Conservation (phyloP, 2,797 vertebrate genomes). For the Florisuga fusca region DNA sequence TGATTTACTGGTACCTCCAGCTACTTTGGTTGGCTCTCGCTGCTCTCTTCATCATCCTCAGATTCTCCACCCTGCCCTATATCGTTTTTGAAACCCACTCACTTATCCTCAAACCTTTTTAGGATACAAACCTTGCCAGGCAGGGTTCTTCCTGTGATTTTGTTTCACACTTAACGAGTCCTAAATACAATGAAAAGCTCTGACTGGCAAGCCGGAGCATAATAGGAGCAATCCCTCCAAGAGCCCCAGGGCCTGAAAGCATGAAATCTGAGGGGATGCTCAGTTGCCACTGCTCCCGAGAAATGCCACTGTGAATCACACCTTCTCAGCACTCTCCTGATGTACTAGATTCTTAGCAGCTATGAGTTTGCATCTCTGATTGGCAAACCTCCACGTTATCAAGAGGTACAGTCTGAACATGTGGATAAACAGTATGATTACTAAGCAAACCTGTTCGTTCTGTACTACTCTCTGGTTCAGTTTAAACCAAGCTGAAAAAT, state of each 20-base stretch:
- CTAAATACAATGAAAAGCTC: not conserved
- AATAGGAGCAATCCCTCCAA: not conserved
- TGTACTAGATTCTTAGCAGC: not conserved
- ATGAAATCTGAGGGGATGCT: not conserved
- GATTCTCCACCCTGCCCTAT: not conserved
- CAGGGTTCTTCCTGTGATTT: not conserved
- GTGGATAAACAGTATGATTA: not conserved
- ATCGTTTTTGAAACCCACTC: not conserved
- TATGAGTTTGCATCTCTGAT: not conserved
- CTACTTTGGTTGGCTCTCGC: not conserved
- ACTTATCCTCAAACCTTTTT: not conserved
- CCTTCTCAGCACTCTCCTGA: not conserved
- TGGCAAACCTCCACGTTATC: not conserved
- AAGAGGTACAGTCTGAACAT: not conserved
- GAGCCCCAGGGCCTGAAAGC: not conserved
- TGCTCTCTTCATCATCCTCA: not conserved
- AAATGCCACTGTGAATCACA: not conserved
- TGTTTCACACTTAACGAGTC: not conserved
- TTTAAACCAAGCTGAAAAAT: not conserved
- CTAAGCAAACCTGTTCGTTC: not conserved
- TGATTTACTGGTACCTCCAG: not conserved
- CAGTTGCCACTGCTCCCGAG: not conserved
- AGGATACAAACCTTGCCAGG: not conserved
- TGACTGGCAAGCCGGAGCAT: not conserved
- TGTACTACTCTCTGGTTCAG: fast-evolving